Conservation (phyloP, 2,797 vertebrate species). For the Ptychadena robeensis region DNA sequence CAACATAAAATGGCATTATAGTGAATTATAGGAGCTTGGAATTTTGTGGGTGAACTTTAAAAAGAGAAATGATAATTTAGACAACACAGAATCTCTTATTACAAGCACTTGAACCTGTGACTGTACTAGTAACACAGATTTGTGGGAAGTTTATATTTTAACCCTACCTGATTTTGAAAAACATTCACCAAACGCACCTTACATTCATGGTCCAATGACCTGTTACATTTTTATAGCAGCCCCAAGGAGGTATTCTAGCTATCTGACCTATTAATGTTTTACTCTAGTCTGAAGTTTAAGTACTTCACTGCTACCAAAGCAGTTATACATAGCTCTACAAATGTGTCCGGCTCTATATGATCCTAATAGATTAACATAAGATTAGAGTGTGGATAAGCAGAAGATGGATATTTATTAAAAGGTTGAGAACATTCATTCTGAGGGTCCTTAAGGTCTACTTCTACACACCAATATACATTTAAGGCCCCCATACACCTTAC, state of each 20-base stretch:
- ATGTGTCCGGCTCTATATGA: neutral
- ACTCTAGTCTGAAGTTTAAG: neutral
- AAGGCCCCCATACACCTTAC: too few relatives aligned
- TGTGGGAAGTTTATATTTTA: constrained; percentile 21
- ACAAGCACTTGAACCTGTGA: neutral
- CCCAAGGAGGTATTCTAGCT: constrained; percentile 3
- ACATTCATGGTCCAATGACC: constrained; percentile 28
- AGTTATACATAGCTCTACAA: neutral
- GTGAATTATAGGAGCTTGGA: too few relatives aligned
- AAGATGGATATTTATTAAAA: neutral
- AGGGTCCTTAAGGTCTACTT: too few relatives aligned
- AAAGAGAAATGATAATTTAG: too few relatives aligned
- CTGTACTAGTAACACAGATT: neutral
- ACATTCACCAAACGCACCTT: neutral
- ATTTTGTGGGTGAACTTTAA: too few relatives aligned
- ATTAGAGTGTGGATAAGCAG: neutral
- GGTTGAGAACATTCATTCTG: too few relatives aligned
- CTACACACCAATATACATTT: too few relatives aligned
- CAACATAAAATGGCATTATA: too few relatives aligned
- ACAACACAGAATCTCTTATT: too few relatives aligned
- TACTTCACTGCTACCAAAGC: neutral
- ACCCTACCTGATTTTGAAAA: neutral
- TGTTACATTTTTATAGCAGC: constrained; percentile 19
- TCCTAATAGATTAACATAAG: neutral
- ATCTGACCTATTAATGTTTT: constrained; percentile 42